A percentile compares a stretch with the other conserved stretches of the same genome.
Evolutionary conservation across 2,113 vertebrate genomes (phyloP).

Genomic region (Gadus macrocephalus): DNA sequence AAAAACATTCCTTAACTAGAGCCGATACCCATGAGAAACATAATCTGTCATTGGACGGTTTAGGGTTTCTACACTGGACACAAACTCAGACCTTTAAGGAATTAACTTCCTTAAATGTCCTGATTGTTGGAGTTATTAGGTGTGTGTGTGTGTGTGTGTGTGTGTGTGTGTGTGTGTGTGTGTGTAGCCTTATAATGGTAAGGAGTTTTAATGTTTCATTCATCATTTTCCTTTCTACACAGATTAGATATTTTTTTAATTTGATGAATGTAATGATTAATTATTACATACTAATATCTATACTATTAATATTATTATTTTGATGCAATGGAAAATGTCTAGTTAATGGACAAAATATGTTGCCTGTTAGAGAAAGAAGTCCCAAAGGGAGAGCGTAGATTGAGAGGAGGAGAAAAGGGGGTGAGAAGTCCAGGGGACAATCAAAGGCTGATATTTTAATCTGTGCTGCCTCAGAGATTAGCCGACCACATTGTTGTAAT

Average conservation of each 20-base stretch:
- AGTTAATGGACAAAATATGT: constrained; percentile 69
- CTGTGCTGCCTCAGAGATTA: constrained; percentile 74
- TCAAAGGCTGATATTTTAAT: constrained; percentile 78
- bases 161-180: neutral
- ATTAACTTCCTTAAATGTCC: constrained; percentile 35
- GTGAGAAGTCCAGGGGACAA: constrained; percentile 65
- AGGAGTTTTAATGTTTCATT: neutral
- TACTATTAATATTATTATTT: neutral
- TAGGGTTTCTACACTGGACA: constrained; percentile 29
- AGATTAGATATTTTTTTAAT: neutral
- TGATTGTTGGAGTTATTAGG: neutral
- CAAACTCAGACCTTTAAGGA: constrained; percentile 32
- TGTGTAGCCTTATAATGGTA: neutral
- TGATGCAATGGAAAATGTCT: constrained; percentile 28
- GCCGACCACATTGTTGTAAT: constrained; percentile 77
- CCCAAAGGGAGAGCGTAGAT: constrained; percentile 37
- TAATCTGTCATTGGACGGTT: constrained; percentile 31
- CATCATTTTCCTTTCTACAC: too few relatives aligned
- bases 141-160: neutral
- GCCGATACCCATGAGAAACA: constrained; percentile 55
- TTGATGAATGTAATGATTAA: neutral
- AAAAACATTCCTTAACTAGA: constrained; percentile 15
- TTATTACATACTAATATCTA: too few relatives aligned
- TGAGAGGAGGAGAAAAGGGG: constrained; percentile 42
- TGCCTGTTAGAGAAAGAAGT: constrained; percentile 75